Base-by-base conservation (phyloP, 2,888 invertebrate species). In the Augiades crinisus region DNA sequence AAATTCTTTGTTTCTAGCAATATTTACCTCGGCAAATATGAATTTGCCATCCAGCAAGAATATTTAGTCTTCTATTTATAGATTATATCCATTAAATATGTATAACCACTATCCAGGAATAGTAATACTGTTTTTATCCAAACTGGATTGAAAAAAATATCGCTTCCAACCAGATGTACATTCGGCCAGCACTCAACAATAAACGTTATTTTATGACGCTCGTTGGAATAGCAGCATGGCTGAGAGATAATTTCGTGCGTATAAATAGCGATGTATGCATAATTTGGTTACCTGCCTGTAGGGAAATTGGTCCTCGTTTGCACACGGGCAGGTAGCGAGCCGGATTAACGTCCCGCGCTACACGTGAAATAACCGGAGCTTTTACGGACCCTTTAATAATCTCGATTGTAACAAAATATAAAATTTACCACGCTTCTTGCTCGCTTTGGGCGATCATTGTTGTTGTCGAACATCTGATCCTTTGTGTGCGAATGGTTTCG, bases 281-380 rank as follows among this genome's bases (percentile, higher is more conserved):
- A 71, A 75, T 73, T 66, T 72, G 64, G 71, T 75, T 85, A 86
- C 86, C 85, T 86, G 84, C 64, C 67, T 62, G 66, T 61, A 65
- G 63, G 74, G 76, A 78, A 83, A 78, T 79, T 72, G 63, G 64
- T 62, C 64, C 65, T 68, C 67, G 74, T 72, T 66, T 72, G 70
- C 44, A 24, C 67, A 68, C 63, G 66, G 67, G 78, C 85, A 83
- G 84, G 84, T 81, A 84, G 81, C 68, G 68, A 72, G 69, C 70
- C 71, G 73, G 72, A 75, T 77, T 78, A 75, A 80, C 72, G 74
- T 75, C 71, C 68, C 72, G 63, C 63, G 56, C 64, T 49, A 44
- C 30, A 22, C 21, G 38, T 47, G 43, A 38, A 37, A 46, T 43
- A 47, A 33, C 16, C 24, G 10, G 27, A 21, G 14, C 27, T 41